These are phyloP conservation scores for Eremophila alpestris DNA, from an alignment of 2,797 vertebrate species.

Conservation along the genomic window DNA sequence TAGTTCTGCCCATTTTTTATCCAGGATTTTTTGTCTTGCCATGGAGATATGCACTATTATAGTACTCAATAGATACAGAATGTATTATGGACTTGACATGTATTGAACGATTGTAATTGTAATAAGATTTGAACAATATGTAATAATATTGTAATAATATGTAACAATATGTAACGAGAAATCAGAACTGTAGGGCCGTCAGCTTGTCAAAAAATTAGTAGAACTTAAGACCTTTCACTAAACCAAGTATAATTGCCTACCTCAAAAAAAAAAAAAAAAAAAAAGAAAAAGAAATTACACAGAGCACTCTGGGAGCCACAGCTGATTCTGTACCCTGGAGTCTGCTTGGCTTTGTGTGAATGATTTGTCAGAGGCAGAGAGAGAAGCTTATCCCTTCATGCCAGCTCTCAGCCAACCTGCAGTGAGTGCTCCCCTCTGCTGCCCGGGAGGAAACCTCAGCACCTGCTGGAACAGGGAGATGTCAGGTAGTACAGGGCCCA, in stretches of 20 bases:
- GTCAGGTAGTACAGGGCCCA: background rate
- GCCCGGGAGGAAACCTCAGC: background rate
- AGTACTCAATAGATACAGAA: background rate
- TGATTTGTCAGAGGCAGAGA: background rate
- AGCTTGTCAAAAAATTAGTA: background rate
- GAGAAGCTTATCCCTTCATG: accelerated
- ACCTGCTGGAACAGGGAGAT: background rate
- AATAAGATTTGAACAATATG: background rate
- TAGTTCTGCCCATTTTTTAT: background rate
- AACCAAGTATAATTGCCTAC: background rate
- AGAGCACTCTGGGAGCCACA: background rate
- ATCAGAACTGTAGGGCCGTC: background rate
- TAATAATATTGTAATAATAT: background rate
- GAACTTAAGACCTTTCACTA: background rate
- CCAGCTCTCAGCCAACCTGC: background rate
- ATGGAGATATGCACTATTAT: background rate
- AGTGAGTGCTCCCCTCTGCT: background rate
- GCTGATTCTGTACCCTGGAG: background rate
- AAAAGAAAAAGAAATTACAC: background rate
- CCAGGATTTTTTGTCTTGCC: background rate
- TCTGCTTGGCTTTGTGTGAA: background rate
- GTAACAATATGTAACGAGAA: background rate
- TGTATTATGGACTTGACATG: background rate
- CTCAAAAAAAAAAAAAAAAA: background rate
- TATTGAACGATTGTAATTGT: background rate